Percentiles rank a stretch among this genome's conserved stretches.
Conservation (phyloP, 2,797 vertebrate species). For the Ibycter americanus region DNA sequence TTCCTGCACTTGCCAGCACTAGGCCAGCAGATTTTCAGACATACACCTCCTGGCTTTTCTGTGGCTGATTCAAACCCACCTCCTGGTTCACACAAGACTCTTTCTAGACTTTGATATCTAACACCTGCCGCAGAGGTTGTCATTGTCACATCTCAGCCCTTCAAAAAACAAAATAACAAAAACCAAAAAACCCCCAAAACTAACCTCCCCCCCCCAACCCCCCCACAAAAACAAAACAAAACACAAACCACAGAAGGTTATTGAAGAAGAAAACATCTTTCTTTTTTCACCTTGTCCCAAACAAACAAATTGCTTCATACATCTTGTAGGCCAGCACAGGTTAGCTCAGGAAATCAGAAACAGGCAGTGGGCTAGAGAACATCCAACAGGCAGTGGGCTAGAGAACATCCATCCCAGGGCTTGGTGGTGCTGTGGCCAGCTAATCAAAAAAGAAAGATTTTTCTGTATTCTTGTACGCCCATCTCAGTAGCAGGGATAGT, state of each 20-base stretch:
- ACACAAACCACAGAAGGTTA: background rate
- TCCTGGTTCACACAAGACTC: background rate
- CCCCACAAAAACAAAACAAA: background rate
- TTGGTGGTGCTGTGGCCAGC: background rate
- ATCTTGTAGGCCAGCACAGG: background rate
- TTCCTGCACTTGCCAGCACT: background rate
- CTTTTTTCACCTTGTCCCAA: background rate
- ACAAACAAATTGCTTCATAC: background rate
- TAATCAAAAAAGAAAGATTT: background rate
- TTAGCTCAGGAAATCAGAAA: background rate
- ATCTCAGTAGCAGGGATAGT: background rate
- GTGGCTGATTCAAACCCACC: background rate
- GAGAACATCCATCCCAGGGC: background rate
- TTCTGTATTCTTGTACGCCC: background rate
- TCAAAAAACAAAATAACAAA: background rate
- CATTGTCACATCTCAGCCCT: background rate
- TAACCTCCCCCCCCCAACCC: no score
- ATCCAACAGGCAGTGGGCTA: background rate
- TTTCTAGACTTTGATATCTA: background rate
- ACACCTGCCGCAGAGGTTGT: background rate
- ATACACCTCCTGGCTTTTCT: background rate
- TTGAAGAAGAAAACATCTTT: background rate
- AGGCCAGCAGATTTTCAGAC: background rate
- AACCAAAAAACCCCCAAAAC: no score
- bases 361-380: background rate